Base-by-base conservation (phyloP, 2,888 invertebrate species). In the Allolobophora icterica region DNA sequence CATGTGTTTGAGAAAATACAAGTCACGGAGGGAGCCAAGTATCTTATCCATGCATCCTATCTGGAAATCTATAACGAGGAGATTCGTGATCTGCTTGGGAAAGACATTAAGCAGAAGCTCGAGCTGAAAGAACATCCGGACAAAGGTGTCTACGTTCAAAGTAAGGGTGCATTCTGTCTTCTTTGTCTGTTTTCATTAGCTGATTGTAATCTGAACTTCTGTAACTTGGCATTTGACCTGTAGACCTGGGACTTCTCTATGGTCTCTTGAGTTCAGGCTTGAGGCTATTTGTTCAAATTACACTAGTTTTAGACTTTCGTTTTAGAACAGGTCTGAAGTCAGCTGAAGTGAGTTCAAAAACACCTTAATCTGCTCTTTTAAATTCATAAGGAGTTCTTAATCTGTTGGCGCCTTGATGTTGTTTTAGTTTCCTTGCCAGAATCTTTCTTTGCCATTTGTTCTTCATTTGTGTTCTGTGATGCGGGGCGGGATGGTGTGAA, bases 31-130 rank as follows among this genome's bases (percentile, higher is more conserved):
- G 95, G 96, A 91, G 96, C 96, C 90, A 97, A 97, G 94, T 98
- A 95, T 95, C 96, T 97, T 91, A 97, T 97, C 0, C 96, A 97
- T 93, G 97, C 97, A 89, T 97, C 97, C 92, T 98, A 97, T 94
- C 96, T 98, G 92, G 98, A 98, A 96, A 98, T 98, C 92, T 98
- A 98, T 96, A 96, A 98, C 95, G 98, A 98, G 95, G 97, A 97
- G 94, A 97, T 98, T 92, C 95, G 97, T 30, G 97, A 97, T 94
- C 95, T 97, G 40, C 95, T 97, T 3, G 97, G 97, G 5, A 95
- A 96, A 89, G 96, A 96, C 93, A 94, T 95, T 38, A 96, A 96
- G 93, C 93, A 93, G 40, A 96, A 96, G 93, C 94, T 97, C 91
- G 97, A 97, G 89, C 95, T 97, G 42, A 97, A 97, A 94, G 97